Evolutionary conservation across 2,888 invertebrate species (phyloP).

Genomic region (Rosalia funebris): DNA sequence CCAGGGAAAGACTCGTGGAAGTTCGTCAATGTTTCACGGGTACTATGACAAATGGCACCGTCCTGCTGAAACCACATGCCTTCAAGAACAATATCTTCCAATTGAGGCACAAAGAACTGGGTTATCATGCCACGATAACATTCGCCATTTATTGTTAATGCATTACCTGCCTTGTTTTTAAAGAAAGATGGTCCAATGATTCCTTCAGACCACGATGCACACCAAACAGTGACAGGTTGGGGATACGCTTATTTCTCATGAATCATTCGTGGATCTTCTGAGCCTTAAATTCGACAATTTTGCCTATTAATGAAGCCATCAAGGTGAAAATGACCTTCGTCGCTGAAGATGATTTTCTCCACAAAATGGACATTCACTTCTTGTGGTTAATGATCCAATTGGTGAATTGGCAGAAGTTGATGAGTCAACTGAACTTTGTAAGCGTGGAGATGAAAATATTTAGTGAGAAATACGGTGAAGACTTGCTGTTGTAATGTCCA

Average conservation of each 20-base stretch:
- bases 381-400: not conserved
- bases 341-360: not conserved
- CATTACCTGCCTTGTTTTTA: not conserved
- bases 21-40: not conserved
- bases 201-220: not conserved
- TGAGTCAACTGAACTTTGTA: not conserved
- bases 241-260: not conserved
- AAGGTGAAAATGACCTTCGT: not conserved
- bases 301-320: not conserved
- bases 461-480: not conserved
- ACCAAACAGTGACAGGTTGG: not conserved
- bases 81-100: not conserved
- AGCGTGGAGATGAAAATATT: not conserved
- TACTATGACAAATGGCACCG: not conserved
- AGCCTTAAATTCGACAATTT: not conserved
- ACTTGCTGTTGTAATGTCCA: too few species aligned
- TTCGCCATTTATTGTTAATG: not conserved
- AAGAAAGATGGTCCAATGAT: not conserved
- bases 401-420: not conserved
- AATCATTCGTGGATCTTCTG: not conserved
- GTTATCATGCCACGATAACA: not conserved
- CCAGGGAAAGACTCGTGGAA: not conserved
- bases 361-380: not conserved
- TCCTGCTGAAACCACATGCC: not conserved
- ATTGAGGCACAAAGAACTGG: not conserved